Percentiles rank a stretch among this genome's conserved stretches.
Conservation (phyloP, 2,888 invertebrate species). For the Orthonychiurus folsomi region DNA sequence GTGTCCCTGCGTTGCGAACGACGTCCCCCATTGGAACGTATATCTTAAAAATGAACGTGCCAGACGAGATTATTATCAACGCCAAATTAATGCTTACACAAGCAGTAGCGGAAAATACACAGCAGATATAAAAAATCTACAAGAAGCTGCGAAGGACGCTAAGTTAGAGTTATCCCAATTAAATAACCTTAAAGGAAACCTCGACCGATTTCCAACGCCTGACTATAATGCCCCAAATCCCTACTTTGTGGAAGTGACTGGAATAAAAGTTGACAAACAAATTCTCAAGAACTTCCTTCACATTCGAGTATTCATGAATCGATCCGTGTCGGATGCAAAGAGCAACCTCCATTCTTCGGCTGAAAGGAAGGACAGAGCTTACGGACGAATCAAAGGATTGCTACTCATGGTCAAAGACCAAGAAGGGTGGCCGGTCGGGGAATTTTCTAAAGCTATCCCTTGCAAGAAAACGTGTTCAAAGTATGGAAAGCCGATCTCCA, state of each 20-base stretch:
- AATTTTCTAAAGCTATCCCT: constrained; percentile 21
- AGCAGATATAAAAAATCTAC: neutral
- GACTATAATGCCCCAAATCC: neutral
- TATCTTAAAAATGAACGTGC: neutral
- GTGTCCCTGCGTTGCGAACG: neutral
- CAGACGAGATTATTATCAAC: neutral
- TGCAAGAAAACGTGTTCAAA: constrained; percentile 19
- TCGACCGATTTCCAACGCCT: neutral
- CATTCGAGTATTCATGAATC: neutral
- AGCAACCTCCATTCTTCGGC: neutral
- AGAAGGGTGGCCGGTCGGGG: constrained; percentile 25
- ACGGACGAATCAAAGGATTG: constrained; percentile 18
- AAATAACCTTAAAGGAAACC: neutral
- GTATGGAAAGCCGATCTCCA: constrained; percentile 15
- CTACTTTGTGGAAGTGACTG: constrained; percentile 3
- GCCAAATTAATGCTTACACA: neutral
- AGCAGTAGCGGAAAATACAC: neutral
- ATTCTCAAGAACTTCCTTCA: constrained; percentile 1
- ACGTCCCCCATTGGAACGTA: neutral
- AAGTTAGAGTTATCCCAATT: neutral
- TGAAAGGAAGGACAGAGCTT: neutral
- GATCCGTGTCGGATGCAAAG: neutral
- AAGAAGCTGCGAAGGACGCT: neutral
- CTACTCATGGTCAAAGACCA: constrained; percentile 31
- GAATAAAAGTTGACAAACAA: neutral